phyloP scores from a whole-genome alignment of 2,797 vertebrate genomes.

The Artibeus lituratus region DNA sequence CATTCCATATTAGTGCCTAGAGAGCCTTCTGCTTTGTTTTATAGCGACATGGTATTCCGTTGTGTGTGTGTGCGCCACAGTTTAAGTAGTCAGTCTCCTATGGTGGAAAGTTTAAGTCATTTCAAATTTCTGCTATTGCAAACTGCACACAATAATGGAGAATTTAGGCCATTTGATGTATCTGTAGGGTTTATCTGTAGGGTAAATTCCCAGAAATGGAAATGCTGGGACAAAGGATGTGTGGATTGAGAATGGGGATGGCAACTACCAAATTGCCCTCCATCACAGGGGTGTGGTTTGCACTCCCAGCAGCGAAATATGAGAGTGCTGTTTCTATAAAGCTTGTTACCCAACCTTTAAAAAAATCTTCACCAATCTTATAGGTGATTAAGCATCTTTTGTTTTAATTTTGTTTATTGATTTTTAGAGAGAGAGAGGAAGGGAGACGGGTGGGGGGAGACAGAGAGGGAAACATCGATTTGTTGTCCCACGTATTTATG shows the following conservation, averaged over 20 bases:
- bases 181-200: background rate
- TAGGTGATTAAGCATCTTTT: background rate
- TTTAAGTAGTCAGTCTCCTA: background rate
- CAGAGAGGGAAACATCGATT: background rate
- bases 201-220: background rate
- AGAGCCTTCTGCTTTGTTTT: background rate
- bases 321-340: accelerated
- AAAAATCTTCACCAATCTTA: background rate
- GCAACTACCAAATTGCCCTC: background rate
- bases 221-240: background rate
- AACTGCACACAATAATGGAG: background rate
- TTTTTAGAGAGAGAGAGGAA: background rate
- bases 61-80: background rate
- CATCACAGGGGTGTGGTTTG: background rate
- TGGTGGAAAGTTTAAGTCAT: background rate
- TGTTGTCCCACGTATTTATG: background rate
- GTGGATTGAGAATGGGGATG: background rate
- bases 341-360: too few species aligned
- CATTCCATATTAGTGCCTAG: background rate
- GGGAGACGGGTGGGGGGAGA: too few species aligned
- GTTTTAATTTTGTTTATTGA: background rate
- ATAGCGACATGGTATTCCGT: background rate
- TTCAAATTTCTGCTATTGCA: background rate
- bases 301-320: background rate
- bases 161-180: background rate